Conservation (phyloP, 1,140 invertebrate species). For the Drosophila fuyamai region DNA sequence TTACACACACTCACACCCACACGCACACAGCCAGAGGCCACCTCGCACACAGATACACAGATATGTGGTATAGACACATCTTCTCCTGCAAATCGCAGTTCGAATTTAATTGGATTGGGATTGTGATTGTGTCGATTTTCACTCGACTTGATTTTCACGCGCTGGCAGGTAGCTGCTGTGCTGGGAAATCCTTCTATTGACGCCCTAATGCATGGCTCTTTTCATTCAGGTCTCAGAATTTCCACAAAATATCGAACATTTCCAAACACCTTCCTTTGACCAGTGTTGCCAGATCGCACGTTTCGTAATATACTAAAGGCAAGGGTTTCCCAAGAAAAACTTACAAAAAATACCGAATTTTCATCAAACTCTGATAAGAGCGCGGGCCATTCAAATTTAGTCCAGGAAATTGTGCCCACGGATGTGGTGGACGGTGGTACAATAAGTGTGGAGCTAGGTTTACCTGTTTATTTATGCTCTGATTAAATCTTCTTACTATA, state of each 20-base stretch:
- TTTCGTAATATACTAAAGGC: no score
- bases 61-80: slow-evolving; percentile 36
- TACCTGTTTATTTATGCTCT: no score
- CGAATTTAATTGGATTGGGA: slow-evolving; percentile 6
- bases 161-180: slow-evolving; percentile 21
- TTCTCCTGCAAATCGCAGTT: slow-evolving; percentile 41
- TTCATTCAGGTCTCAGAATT: slow-evolving; percentile 47
- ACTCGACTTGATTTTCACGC: slow-evolving; percentile 39
- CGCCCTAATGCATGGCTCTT: slow-evolving; percentile 33
- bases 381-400: not conserved
- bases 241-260: slow-evolving; percentile 74
- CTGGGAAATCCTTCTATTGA: slow-evolving; percentile 9
- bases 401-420: no score
- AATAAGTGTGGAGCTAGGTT: no score
- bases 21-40: slow-evolving; percentile 38
- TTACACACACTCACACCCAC: slow-evolving; percentile 49
- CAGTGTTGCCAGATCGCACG: slow-evolving; percentile 5
- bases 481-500: no score
- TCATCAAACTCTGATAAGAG: not conserved
- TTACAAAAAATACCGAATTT: no score
- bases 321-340: no score
- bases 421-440: no score
- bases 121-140: slow-evolving; percentile 1
- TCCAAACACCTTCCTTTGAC: slow-evolving; percentile 54
- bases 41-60: slow-evolving; percentile 44